Conservation (phyloP, 2,797 vertebrate genomes). For the Acropternis orthonyx region DNA sequence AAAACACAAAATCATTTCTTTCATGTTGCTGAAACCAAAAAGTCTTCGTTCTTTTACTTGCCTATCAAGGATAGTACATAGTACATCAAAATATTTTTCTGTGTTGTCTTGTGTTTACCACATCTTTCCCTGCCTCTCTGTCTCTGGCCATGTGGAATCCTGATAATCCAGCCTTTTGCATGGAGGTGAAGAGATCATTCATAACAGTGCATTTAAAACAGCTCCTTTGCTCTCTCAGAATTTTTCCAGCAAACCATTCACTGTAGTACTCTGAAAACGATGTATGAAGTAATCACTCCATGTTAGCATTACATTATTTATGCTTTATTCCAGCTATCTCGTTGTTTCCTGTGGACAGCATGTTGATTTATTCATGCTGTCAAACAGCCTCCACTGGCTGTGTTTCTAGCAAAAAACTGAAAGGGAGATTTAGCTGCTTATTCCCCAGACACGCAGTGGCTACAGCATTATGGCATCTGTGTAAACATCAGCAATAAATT, state of each 20-base stretch:
- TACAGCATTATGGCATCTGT: slow-evolving; percentile 57
- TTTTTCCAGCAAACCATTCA: background rate
- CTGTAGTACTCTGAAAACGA: background rate
- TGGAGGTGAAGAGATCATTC: background rate
- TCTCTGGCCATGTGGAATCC: background rate
- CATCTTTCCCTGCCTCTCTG: background rate
- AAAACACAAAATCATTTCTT: background rate
- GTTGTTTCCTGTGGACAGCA: slow-evolving; percentile 49
- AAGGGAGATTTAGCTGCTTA: slow-evolving; percentile 31
- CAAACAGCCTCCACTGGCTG: background rate
- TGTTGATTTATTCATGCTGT: slow-evolving; percentile 60
- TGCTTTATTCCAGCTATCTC: slow-evolving; percentile 39
- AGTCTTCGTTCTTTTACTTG: background rate
- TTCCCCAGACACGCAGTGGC: slow-evolving; percentile 38
- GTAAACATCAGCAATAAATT: slow-evolving; percentile 60
- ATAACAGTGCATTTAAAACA: background rate
- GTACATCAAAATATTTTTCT: background rate
- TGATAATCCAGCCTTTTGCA: background rate
- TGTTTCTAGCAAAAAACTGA: slow-evolving; percentile 52
- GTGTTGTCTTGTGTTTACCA: background rate
- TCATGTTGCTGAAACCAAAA: background rate
- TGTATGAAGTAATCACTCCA: background rate
- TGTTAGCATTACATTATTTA: slow-evolving; percentile 43
- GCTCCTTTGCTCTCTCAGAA: background rate
- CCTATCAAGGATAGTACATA: background rate